phyloP scores from a whole-genome alignment of 1,140 invertebrate species.

The Belonocnema kinseyi region DNA sequence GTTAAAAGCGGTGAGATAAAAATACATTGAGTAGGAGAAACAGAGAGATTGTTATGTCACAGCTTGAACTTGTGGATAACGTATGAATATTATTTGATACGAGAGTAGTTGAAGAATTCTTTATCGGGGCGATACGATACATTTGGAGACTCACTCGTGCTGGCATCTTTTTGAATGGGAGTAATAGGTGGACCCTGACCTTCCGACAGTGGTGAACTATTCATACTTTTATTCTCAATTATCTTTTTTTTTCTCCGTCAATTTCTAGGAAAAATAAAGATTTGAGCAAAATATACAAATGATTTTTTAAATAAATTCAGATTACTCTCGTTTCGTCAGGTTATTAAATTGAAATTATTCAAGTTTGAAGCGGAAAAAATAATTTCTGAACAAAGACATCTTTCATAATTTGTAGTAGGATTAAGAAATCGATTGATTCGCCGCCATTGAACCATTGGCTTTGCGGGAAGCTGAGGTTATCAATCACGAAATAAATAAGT shows the following conservation, averaged over 20 bases:
- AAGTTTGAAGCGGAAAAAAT: not conserved
- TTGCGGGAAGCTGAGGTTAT: constrained; percentile 67
- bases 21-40: not conserved
- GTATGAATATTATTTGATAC: not conserved
- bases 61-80: not conserved
- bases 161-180: constrained; percentile 51
- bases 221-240: not conserved
- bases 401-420: constrained; percentile 20
- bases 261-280: not conserved
- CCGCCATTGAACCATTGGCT: constrained; percentile 53
- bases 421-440: constrained; percentile 34
- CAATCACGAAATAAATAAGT: constrained; percentile 70
- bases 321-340: not conserved
- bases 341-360: not conserved
- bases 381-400: not conserved
- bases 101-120: constrained; percentile 58
- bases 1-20: not conserved
- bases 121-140: constrained; percentile 63
- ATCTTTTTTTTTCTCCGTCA: not conserved
- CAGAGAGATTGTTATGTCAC: constrained; percentile 34
- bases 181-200: constrained; percentile 60
- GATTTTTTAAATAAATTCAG: not conserved
- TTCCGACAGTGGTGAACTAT: constrained; percentile 40
- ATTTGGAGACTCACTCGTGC: constrained; percentile 51
- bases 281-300: not conserved